phyloP scores from a whole-genome alignment of 2,113 vertebrate species.

The Sebastes schlegelii region DNA sequence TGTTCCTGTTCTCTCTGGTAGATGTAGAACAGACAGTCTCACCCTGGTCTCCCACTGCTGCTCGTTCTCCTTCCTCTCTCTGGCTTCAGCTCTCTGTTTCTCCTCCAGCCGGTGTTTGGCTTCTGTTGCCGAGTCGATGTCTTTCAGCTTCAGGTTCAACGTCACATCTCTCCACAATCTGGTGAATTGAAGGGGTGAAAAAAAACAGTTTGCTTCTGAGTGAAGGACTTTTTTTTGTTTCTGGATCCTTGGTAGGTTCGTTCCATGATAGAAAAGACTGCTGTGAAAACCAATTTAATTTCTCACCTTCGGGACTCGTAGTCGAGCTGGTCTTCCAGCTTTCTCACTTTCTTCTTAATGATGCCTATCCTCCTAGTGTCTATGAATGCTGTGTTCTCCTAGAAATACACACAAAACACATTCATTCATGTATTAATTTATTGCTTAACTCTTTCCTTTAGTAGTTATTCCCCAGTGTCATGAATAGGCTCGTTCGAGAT shows the following conservation, averaged over 20 bases:
- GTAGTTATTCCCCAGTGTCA: neutral
- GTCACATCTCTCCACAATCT: conserved; percentile 98
- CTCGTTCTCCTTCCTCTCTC: conserved; percentile 96
- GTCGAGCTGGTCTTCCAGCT: conserved; percentile 95
- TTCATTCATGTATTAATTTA: neutral
- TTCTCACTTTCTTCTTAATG: conserved; percentile 98
- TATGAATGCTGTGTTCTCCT: conserved; percentile 96
- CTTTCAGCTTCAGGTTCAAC: conserved; percentile 93
- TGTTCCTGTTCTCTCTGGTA: neutral
- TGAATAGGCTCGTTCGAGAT: neutral
- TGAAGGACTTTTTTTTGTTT: neutral
- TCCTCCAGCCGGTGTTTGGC: conserved; percentile 97
- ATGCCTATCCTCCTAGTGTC: conserved; percentile 96
- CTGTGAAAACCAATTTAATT: neutral
- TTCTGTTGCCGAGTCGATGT: conserved; percentile 96
- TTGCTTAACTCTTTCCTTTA: neutral
- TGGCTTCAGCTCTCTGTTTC: conserved; percentile 95
- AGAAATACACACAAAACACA: conserved; percentile 20
- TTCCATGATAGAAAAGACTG: neutral
- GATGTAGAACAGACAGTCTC: conserved; percentile 63
- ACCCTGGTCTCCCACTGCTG: conserved; percentile 97
- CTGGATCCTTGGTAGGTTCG: neutral
- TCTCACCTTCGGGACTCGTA: conserved; percentile 96
- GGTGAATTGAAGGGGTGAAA: neutral
- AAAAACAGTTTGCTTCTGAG: neutral